Evolutionary conservation across 1,140 invertebrate genomes (phyloP).

Genomic region (Babylonia areolata): DNA sequence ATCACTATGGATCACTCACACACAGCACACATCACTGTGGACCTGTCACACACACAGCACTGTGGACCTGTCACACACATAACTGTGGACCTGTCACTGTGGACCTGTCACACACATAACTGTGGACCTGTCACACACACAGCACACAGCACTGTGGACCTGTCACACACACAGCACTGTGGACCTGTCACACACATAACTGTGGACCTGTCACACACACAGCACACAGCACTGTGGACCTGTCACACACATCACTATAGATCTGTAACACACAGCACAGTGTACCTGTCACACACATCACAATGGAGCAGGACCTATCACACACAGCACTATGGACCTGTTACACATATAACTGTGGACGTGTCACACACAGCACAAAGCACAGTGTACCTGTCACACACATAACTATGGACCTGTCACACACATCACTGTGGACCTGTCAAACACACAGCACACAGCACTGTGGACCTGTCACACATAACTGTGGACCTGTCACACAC

Average conservation of each 20-base stretch:
- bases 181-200: neutral
- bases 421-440: too few relatives aligned
- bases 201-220: neutral
- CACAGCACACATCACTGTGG: neutral
- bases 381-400: neutral
- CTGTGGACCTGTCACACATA: neutral
- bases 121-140: slow-evolving; percentile 81
- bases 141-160: neutral
- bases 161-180: neutral
- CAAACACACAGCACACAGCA: neutral
- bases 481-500: neutral
- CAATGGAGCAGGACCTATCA: slow-evolving; percentile 86
- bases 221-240: neutral
- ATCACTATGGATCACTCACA: too few relatives aligned
- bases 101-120: too few relatives aligned
- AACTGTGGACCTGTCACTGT: neutral
- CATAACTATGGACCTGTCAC: too few relatives aligned
- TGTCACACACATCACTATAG: too few relatives aligned
- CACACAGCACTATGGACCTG: too few relatives aligned
- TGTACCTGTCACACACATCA: too few relatives aligned
- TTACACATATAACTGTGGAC: neutral
- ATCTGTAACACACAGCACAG: too few relatives aligned
- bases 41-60: neutral
- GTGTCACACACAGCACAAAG: neutral
- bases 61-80: neutral